Base-by-base conservation (phyloP, 2,113 vertebrate genomes). In the Myanophis thanlyinensis region DNA sequence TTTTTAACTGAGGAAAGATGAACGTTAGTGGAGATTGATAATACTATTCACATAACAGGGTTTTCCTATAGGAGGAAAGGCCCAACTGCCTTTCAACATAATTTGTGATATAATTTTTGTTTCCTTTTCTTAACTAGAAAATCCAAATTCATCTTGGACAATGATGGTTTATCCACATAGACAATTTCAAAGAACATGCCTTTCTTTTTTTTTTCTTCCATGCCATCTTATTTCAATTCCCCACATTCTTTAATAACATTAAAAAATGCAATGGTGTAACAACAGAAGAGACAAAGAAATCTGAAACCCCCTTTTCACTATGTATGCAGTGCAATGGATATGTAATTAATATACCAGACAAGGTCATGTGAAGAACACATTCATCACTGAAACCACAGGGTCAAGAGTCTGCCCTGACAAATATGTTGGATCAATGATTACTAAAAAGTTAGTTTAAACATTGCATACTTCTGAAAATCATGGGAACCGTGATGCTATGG, bases 331-430 rank as follows among this genome's bases (percentile, higher is more conserved):
- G 93, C 95, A 51, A 13, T 94, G 93, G 30, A 73, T 35, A 11
- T 89, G 95, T 91, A 94, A 94, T 87, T 91, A 93, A 94, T 94
- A 95, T 90, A 95, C 95, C 95, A 95, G 9, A 4, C 80, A 94
- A 92, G 12, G 73, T 92, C 94, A 91, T 88, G 84, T 95, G 92
- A 94, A 93, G 95, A 95, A 96, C 88, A 94, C 56, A 93, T 93
- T 96, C 91, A 85, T 96, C 94, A 96, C 87, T 59, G 25, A 59
- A 59, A 59, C 56, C 25, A 59, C 27, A 30, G 25, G 56, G 9
- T 59, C 56, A 59, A 59, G 27, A 59, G 56, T 25, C 56, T 59
- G 25, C 25, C 56, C 10, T 59, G 56, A 27, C 56, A 59, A 59
- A 59, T 59, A 59, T 59, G 56, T 30, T 59, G 27, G 25, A 30